Evolutionary conservation across 2,888 invertebrate genomes (phyloP).

Genomic region (Orchestes rusci): DNA sequence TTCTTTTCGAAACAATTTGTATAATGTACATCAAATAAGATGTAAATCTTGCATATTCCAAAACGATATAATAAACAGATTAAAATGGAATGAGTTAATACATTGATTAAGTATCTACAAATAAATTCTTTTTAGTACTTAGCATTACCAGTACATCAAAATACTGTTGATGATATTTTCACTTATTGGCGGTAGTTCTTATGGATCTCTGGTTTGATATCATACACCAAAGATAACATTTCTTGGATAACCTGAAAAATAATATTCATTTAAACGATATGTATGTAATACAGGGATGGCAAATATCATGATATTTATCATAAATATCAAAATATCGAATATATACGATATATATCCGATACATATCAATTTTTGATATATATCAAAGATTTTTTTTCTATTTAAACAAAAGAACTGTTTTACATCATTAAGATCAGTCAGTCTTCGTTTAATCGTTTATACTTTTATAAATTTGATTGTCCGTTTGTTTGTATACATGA

Average conservation of each 20-base stretch:
- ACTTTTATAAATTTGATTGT: too few species aligned
- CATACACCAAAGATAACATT: slow-evolving; percentile 77
- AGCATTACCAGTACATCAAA: background rate
- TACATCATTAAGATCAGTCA: too few species aligned
- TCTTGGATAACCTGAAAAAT: slow-evolving; percentile 63
- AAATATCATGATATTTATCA: too few species aligned
- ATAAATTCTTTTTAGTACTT: slow-evolving; percentile 19
- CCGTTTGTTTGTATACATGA: too few species aligned
- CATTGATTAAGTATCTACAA: slow-evolving; percentile 23
- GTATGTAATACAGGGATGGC: too few species aligned
- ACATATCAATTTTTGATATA: too few species aligned
- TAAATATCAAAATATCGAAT: too few species aligned
- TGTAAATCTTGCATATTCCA: slow-evolving; percentile 13
- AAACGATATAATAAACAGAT: slow-evolving; percentile 16
- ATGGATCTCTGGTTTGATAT: slow-evolving; percentile 90
- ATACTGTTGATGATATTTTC: background rate
- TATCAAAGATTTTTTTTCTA: too few species aligned
- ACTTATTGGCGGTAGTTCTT: slow-evolving; percentile 63
- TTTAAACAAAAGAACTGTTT: too few species aligned
- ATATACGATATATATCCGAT: too few species aligned
- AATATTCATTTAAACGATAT: slow-evolving; percentile 27
- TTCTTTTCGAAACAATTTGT: too few species aligned
- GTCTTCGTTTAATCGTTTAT: too few species aligned
- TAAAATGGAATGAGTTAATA: slow-evolving; percentile 25
- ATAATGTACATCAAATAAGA: slow-evolving; percentile 21